These are phyloP conservation scores for Austrofundulus limnaeus DNA, from an alignment of 2,113 vertebrate genomes.

Conservation along the genomic window DNA sequence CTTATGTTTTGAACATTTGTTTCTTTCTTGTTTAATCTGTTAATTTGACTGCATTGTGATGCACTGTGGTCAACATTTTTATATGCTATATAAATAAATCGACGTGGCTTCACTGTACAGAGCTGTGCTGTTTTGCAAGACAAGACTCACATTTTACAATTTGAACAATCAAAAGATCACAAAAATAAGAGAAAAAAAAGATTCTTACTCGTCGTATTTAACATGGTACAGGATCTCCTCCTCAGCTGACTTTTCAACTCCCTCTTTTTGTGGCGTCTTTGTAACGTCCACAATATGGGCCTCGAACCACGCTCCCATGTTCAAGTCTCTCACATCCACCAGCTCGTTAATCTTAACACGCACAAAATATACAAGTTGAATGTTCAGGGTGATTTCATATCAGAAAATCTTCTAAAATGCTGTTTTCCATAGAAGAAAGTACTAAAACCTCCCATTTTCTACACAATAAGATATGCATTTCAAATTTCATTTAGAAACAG, in stretches of 20 bases:
- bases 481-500: too few relatives aligned
- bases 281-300: slow-evolving; percentile 88
- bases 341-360: slow-evolving; percentile 86
- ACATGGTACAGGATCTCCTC: slow-evolving; percentile 87
- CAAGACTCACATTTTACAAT: not conserved
- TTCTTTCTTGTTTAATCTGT: too few relatives aligned
- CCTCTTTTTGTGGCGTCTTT: slow-evolving; percentile 48
- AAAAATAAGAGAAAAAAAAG: not conserved
- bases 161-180: not conserved
- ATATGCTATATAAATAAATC: too few relatives aligned
- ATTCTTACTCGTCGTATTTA: slow-evolving; percentile 95
- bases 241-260: slow-evolving; percentile 17
- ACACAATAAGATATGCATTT: too few relatives aligned
- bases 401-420: too few relatives aligned
- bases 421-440: too few relatives aligned
- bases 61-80: too few relatives aligned
- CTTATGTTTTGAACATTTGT: too few relatives aligned
- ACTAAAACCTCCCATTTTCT: not conserved
- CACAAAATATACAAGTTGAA: not conserved
- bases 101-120: too few relatives aligned
- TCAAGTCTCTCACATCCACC: slow-evolving; percentile 90
- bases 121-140: not conserved
- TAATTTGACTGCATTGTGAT: too few relatives aligned
- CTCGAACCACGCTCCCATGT: slow-evolving; percentile 97
- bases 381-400: too few relatives aligned